Base-by-base conservation (phyloP, 2,113 vertebrate genomes). In the Limnothrissa miodon region DNA sequence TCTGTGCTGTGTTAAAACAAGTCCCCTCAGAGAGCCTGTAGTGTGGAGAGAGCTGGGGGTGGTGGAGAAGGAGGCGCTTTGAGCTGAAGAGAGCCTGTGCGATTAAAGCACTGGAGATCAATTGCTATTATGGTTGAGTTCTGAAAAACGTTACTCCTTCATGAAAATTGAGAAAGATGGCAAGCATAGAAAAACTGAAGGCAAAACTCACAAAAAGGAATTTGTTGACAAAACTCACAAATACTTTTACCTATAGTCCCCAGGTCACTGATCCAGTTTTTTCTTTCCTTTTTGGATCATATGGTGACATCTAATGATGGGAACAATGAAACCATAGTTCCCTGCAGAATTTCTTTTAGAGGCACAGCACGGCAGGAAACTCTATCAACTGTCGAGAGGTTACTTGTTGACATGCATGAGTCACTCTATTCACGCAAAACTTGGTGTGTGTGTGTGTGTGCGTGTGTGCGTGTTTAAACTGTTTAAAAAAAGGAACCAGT, bases 1-100 rank as follows among this genome's bases (percentile, higher is more conserved):
- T 82, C 84, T 85, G 83, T 84, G 56, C 39, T 15, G 11, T 45
- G 45, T 82, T 85, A 79, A 86, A 81, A 79, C 53, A 81, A 11
- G 39, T 86, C 42, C 70, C 70, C 66, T 74, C 33, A 0, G 66
- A 74, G 66, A 74, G 29, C 25, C n/a, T n/a, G 13, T 56, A 29
- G 4, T 11, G 36, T 70, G 62, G 33, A 70, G 33, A 33, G 62
- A 70, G 62, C 33, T 17, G 29, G 62, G 11, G 29, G 62, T 15
- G 62, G 4, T 5, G 33, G 62, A 4, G 66, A 36, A 25, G 13
- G 62, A 10, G 29, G 25, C 4, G 62, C 62, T 25, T 70, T 11
- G 9, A 33, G 29, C 66, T 15, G 29, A 33, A 36, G 10, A 15
- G 66, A 74, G 66, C 11, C 33, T 5, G 36, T 21, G 15, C 33